These are phyloP conservation scores for Andrena chrysosceles DNA, from an alignment of 2,888 invertebrate species.

Conservation along the genomic window DNA sequence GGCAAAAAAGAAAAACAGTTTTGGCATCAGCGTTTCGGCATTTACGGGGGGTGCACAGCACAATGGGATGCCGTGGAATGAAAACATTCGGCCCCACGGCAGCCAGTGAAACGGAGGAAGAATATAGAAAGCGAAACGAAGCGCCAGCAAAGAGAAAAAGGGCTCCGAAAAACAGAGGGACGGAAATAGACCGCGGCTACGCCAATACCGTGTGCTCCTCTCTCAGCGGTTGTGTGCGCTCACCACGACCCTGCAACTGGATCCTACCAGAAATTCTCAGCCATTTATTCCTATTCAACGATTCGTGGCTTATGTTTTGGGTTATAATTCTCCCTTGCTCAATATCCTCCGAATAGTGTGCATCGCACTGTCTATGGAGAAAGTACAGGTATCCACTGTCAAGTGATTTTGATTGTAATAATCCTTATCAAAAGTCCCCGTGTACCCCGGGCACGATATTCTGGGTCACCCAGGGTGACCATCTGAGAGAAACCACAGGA, in stretches of 20 bases:
- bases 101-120: constrained; percentile 42
- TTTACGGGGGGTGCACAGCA: constrained; percentile 67
- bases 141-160: constrained; percentile 54
- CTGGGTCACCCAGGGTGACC: neutral
- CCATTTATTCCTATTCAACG: constrained; percentile 51
- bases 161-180: constrained; percentile 55
- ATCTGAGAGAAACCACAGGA: neutral
- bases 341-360: too few species aligned
- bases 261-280: constrained; percentile 39
- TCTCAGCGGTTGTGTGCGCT: neutral
- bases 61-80: constrained; percentile 73
- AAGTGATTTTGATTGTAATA: too few species aligned
- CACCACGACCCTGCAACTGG: constrained; percentile 28
- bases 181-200: constrained; percentile 60
- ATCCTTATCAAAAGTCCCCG: too few species aligned
- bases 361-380: too few species aligned
- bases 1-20: constrained; percentile 77
- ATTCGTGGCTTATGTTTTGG: constrained; percentile 31
- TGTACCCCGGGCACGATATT: neutral
- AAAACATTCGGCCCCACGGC: constrained; percentile 71
- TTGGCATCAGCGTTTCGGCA: constrained; percentile 78
- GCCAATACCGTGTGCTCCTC: constrained; percentile 55
- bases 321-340: neutral
- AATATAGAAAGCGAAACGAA: constrained; percentile 49
- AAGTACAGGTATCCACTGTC: too few species aligned